Evolutionary conservation across 2,113 vertebrate genomes (phyloP), one percentile per base, ranked within the genome.

Genomic region (Vimba vimba): DNA sequence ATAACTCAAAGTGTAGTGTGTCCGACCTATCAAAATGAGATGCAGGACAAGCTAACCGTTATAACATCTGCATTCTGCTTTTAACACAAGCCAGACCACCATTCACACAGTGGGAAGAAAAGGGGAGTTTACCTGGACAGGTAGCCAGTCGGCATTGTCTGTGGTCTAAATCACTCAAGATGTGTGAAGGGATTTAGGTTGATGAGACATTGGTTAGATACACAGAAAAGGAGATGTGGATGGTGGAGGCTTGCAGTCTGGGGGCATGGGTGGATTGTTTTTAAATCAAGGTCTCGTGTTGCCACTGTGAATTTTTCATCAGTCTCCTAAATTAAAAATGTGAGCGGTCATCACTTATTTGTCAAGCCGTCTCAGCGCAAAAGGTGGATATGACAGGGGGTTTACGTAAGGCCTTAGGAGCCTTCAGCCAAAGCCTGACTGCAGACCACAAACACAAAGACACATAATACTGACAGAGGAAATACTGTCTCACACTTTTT

Each of bases 261-360:
- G 7, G n/a, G 64, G 71, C 25, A 79, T 13, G 6, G 60, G 74
- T 47, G 82, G 88, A 84, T 85, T 89, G 82, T 85, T 92, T 92
- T 91, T 87, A 92, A 93, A 93, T 92, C 87, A 92, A 91, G 90
- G 91, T 91, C 91, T 91, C 64, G 87, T 89, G 85, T 90, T 91
- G 92, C 91, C 79, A 74, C 27, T 43, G 85, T 94, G 86, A 94
- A 95, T 93, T 94, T 95, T 95, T 94, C 87, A 95, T 94, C 88
- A 85, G 81, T 74, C 90, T 91, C 27, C 84, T 95, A 93, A 95
- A 95, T 95, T 91, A 94, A 94, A 95, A 95, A 95, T 95, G 93
- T 92, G 93, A 92, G 85, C 78, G 89, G 93, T 93, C 94, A 95
- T 95, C 92, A 93, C 91, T 94, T 95, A 95, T 95, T 94, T 94